Base-by-base conservation (phyloP, 2,888 invertebrate species). In the Octodonta nipae region DNA sequence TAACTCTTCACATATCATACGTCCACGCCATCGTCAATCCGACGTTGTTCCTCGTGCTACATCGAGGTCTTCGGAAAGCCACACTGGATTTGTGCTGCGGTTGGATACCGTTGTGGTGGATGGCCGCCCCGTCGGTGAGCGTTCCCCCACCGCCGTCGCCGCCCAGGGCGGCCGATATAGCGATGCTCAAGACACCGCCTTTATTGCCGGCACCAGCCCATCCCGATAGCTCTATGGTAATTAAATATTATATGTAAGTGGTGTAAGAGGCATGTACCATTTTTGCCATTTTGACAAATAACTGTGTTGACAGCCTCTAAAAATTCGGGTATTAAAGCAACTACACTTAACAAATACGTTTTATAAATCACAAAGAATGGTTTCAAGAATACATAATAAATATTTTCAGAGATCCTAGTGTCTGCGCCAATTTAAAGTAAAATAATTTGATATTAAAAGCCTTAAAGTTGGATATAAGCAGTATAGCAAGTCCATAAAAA, bases 21-120 rank as follows among this genome's bases (percentile, higher is more conserved):
- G 78, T 83, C 43, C 86, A 86, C 63, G 83, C 85, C 17, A 83
- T 84, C 49, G 81, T 84, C 45, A 85, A 85, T 56, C 85, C 85
- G 3, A 73, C 79, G 20, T 66, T 85, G 43, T 83, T 85, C 61
- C 70, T 86, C 58, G 75, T 78, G 30, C 66, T 85, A 34, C 84
- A 85, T 55, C 72, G 78, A 16, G 82, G 82, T 2, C 65, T 84
- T 38, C 68, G 83, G 11, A 68, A 75, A 32, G 83, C 82, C 0
- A 68, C 77, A 22, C 61, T 78, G 30, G 80, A 81, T 55, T 64
- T 80, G 25, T 78, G 82, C 64, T 83, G 83, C 61, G 81, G 82
- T 28, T 61, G 61, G 61, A 44, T 61, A 34, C 60, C 60, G n/a
- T 34, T 55, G 29, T 61, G 60, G 60, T 32, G 60, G 36, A 53